These are phyloP conservation scores for Urechis unicinctus DNA, from an alignment of 2,888 invertebrate species.

Conservation along the genomic window DNA sequence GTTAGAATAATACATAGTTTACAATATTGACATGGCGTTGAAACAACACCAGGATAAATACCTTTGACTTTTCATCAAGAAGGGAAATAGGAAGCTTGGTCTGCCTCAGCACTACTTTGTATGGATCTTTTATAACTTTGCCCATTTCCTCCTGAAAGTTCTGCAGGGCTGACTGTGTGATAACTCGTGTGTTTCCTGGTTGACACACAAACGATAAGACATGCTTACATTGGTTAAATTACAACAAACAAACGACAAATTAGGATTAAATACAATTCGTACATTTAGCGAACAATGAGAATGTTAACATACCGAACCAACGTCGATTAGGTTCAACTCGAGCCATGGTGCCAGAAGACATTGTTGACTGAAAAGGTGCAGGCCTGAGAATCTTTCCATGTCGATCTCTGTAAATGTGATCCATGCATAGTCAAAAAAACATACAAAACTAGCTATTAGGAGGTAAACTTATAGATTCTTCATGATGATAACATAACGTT, in stretches of 20 bases:
- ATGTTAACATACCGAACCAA: constrained; percentile 75
- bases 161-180: constrained; percentile 69
- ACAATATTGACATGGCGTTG: not conserved
- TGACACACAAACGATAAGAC: constrained; percentile 13
- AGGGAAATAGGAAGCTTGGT: constrained; percentile 90
- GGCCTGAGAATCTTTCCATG: constrained; percentile 81
- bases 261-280: not conserved
- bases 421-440: too few relatives aligned
- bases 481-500: too few relatives aligned
- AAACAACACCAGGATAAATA: constrained; percentile 17
- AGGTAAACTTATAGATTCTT: too few relatives aligned
- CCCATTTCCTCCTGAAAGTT: constrained; percentile 82
- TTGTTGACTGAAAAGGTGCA: constrained; percentile 89
- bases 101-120: constrained; percentile 94
- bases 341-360: constrained; percentile 82
- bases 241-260: too few relatives aligned
- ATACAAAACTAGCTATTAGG: too few relatives aligned
- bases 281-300: not conserved
- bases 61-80: constrained; percentile 73
- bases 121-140: constrained; percentile 89
- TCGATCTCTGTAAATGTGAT: constrained; percentile 63
- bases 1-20: too few relatives aligned
- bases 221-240: not conserved
- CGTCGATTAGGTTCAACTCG: constrained; percentile 95
- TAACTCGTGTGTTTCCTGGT: constrained; percentile 80